Percentiles rank a stretch among this genome's conserved stretches.
phyloP scores from a whole-genome alignment of 2,888 invertebrate species.

The Drosophila recens region DNA sequence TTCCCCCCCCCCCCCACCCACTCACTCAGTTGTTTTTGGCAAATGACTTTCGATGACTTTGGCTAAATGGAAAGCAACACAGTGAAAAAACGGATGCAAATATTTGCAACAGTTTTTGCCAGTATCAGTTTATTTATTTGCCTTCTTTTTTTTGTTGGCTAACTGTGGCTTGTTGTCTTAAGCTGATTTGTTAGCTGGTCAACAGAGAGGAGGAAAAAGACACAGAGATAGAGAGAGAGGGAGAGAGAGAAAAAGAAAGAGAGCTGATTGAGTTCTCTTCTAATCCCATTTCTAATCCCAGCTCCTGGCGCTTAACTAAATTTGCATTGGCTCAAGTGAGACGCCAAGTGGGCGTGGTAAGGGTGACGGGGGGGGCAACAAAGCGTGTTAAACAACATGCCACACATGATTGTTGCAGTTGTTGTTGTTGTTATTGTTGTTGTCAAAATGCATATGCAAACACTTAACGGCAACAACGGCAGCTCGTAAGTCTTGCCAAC shows the following conservation, averaged over 20 bases:
- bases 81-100: slow-evolving; percentile 38
- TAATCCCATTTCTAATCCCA: slow-evolving; percentile 35
- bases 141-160: background rate
- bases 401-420: slow-evolving; percentile 52
- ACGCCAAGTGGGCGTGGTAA: slow-evolving; percentile 17
- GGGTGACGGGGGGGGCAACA: slow-evolving; percentile 14
- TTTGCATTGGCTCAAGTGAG: slow-evolving; percentile 39
- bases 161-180: slow-evolving; percentile 67
- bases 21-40: slow-evolving; percentile 52
- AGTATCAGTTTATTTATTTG: slow-evolving; percentile 12
- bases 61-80: slow-evolving; percentile 28
- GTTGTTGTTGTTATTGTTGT: slow-evolving; percentile 44
- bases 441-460: slow-evolving; percentile 65
- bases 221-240: background rate
- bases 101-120: slow-evolving; percentile 47
- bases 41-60: slow-evolving; percentile 77
- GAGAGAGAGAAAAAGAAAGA: background rate
- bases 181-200: slow-evolving; percentile 74
- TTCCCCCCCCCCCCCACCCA: background rate
- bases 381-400: slow-evolving; percentile 71
- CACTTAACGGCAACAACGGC: slow-evolving; percentile 63
- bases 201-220: too few species aligned
- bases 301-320: slow-evolving; percentile 43
- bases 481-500: slow-evolving; percentile 67
- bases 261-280: slow-evolving; percentile 55